Conservation (phyloP, 2,113 vertebrate species). For the Dicerorhinus sumatrensis region DNA sequence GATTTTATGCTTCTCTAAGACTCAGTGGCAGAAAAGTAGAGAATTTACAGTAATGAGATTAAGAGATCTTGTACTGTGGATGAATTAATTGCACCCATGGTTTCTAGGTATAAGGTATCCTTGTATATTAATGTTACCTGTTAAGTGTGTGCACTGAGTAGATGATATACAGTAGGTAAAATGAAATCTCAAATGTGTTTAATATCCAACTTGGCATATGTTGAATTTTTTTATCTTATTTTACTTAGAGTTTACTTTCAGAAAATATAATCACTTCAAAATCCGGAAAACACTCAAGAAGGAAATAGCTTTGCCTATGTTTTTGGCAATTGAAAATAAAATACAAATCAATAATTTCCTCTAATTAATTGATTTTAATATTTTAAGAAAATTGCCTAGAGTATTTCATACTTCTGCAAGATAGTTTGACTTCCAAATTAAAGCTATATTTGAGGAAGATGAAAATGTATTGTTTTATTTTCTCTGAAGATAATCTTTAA, state of each 20-base stretch:
- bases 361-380: neutral
- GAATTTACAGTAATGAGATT: neutral
- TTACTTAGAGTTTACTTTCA: neutral
- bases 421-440: neutral
- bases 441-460: neutral
- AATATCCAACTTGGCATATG: neutral
- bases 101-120: neutral
- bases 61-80: neutral
- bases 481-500: neutral
- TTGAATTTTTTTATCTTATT: neutral
- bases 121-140: neutral
- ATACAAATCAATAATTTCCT: neutral
- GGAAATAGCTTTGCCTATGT: neutral
- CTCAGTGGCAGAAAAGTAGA: neutral
- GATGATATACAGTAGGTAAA: neutral
- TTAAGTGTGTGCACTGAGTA: neutral
- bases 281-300: constrained; percentile 12
- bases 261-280: constrained; percentile 35
- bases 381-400: neutral
- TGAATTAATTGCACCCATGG: neutral
- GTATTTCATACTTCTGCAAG: neutral
- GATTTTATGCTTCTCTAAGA: neutral
- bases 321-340: neutral
- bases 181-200: neutral
- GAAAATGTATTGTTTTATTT: neutral